These are phyloP conservation scores for Heliothis virescens DNA, from an alignment of 1,140 invertebrate species.

Conservation along the genomic window DNA sequence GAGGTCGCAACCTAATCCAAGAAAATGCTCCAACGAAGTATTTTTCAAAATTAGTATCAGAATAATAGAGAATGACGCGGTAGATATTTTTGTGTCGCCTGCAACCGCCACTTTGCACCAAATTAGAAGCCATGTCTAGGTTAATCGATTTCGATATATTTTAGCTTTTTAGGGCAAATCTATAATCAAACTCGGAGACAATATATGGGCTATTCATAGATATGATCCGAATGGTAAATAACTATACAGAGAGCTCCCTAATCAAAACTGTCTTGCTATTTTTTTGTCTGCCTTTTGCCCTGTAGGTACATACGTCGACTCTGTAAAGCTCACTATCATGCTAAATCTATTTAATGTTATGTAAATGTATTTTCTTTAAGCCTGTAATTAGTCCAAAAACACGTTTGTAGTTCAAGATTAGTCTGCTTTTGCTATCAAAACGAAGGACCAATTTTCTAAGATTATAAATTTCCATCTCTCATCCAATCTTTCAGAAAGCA, in stretches of 20 bases:
- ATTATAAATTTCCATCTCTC: not conserved
- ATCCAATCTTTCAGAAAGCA: conserved; percentile 38
- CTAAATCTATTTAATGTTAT: no score
- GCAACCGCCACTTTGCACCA: conserved; percentile 6
- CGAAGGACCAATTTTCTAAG: no score
- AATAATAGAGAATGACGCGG: not conserved
- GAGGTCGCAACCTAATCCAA: not conserved
- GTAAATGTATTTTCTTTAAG: no score
- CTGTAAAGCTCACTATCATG: no score
- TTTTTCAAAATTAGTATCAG: conserved; percentile 20
- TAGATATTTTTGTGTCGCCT: conserved; percentile 9
- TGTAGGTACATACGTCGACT: no score
- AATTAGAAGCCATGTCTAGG: conserved; percentile 39
- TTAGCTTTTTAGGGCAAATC: conserved; percentile 36
- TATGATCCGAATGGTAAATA: no score
- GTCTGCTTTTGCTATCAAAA: no score
- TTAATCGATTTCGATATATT: conserved; percentile 46
- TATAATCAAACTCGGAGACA: conserved; percentile 7
- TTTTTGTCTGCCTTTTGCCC: no score
- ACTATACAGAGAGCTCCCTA: no score
- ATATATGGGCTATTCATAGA: not conserved
- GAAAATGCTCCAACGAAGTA: not conserved
- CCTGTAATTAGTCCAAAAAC: no score
- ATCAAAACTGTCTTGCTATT: no score
- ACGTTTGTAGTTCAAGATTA: no score